These are phyloP conservation scores for Psittacus erithacus DNA, from an alignment of 2,113 vertebrate species.

Conservation along the genomic window DNA sequence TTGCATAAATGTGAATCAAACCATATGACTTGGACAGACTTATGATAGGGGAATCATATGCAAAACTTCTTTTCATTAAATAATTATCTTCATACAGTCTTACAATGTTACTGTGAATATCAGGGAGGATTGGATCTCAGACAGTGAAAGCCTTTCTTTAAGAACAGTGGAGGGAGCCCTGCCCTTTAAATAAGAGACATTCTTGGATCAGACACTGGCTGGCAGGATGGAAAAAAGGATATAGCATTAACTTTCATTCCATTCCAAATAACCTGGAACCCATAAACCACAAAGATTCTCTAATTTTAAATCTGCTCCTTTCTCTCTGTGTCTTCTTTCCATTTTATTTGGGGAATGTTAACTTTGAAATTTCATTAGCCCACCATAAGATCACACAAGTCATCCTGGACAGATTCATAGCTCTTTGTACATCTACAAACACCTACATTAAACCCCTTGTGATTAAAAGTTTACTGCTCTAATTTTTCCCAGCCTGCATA, in stretches of 20 bases:
- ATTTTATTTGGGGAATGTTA: constrained; percentile 55
- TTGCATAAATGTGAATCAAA: constrained; percentile 72
- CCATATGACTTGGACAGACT: constrained; percentile 55
- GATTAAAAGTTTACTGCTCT: constrained; percentile 56
- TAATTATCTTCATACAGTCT: constrained; percentile 11
- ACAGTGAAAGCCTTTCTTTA: constrained; percentile 66
- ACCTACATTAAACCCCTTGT: constrained; percentile 1
- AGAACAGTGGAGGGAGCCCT: constrained; percentile 69
- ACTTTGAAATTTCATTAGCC: constrained; percentile 63
- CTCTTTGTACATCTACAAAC: constrained; percentile 43
- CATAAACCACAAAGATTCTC: constrained; percentile 66
- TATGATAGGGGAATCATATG: constrained; percentile 9
- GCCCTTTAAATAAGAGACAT: constrained; percentile 75
- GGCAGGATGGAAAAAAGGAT: constrained; percentile 64
- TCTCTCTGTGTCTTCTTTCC: constrained; percentile 48
- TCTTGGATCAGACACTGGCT: constrained; percentile 71
- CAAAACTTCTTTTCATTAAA: constrained; percentile 52
- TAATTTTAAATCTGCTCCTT: constrained; percentile 56
- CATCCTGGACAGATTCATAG: constrained; percentile 10
- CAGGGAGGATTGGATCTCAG: constrained; percentile 33
- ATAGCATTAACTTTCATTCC: constrained; percentile 69
- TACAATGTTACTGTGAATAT: constrained; percentile 33
- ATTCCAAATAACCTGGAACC: constrained; percentile 71
- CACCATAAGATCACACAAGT: constrained; percentile 30
- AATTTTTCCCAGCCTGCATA: constrained; percentile 42